These are phyloP conservation scores for Poecile atricapillus DNA, from an alignment of 2,113 vertebrate genomes.

Conservation along the genomic window DNA sequence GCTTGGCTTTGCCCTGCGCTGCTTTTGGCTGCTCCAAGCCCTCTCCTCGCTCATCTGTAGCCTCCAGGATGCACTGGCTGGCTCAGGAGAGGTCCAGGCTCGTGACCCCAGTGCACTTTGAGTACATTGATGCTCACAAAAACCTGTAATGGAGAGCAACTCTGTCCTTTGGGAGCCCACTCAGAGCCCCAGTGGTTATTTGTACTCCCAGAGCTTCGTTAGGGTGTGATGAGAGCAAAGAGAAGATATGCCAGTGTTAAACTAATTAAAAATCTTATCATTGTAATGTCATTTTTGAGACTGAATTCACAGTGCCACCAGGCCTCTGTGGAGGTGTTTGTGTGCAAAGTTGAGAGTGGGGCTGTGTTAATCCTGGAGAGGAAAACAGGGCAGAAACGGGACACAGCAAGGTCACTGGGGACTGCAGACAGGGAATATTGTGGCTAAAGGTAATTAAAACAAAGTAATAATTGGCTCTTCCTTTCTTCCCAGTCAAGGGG, in stretches of 20 bases:
- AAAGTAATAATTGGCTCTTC: background rate
- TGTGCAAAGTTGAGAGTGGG: background rate
- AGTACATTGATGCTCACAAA: background rate
- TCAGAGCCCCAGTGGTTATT: background rate
- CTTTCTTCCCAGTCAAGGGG: background rate
- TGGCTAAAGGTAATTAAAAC: background rate
- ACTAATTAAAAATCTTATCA: background rate
- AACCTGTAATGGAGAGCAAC: fast-evolving
- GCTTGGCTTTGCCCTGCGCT: fast-evolving
- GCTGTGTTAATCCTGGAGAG: background rate
- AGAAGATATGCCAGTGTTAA: background rate
- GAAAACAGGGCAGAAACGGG: background rate
- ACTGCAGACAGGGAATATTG: background rate
- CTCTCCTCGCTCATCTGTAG: fast-evolving
- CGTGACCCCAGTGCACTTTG: background rate
- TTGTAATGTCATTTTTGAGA: background rate
- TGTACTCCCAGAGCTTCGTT: background rate
- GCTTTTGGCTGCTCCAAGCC: background rate
- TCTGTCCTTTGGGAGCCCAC: background rate
- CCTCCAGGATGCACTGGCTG: background rate
- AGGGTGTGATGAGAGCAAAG: background rate
- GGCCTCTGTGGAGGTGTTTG: background rate
- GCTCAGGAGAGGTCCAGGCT: background rate
- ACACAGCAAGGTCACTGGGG: background rate
- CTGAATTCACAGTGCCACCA: background rate